Base-by-base conservation (phyloP, 1,140 invertebrate species). In the Leptonema lineaticorne region DNA sequence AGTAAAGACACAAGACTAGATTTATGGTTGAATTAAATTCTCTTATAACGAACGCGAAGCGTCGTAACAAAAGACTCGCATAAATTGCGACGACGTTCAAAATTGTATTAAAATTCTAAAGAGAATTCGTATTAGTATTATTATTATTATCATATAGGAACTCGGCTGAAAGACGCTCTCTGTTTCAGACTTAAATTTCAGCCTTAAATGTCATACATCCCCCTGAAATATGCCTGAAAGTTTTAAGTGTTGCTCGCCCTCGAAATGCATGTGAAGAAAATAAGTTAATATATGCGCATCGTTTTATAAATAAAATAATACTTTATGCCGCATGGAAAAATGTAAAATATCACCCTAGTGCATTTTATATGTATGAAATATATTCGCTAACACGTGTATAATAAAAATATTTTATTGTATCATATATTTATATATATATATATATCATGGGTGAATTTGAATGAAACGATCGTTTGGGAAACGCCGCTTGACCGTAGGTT, bases 401-500 rank as follows among this genome's bases (percentile, higher is more conserved):
- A 41, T 41, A 16, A 14, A 11, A 14, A 41, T 16, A 41, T 41
- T 41, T 11, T 41, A 6, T 5, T 11, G 30, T 11, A 41, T 14
- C 37, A 11, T n/a, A n/a, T n/a, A n/a, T n/a, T n/a, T n/a, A 41
- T 41, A 41, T 41, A 11, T 16, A 9, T 41, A 4, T 11, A 41
- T 4, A 11, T 41, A 41, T 33, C 37, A 11, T 16, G 37, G 16
- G 20, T 16, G 26, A 22, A 58, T 58, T 58, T 58, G 56, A 58
- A 58, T 58, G 29, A 30, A 58, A 30, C 14, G 56, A 6, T 27
- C 14, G 56, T 58, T 58, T 27, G 20, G 24, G 56, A 22, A 58
- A 58, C 56, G 29, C 29, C 24, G 28, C 56, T 58, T 58, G 56
- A 58, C 56, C 56, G 29, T n/a, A n/a, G n/a, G n/a, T 30, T 58